Conservation (phyloP, 2,888 invertebrate species). For the Nymphalis urticae region DNA sequence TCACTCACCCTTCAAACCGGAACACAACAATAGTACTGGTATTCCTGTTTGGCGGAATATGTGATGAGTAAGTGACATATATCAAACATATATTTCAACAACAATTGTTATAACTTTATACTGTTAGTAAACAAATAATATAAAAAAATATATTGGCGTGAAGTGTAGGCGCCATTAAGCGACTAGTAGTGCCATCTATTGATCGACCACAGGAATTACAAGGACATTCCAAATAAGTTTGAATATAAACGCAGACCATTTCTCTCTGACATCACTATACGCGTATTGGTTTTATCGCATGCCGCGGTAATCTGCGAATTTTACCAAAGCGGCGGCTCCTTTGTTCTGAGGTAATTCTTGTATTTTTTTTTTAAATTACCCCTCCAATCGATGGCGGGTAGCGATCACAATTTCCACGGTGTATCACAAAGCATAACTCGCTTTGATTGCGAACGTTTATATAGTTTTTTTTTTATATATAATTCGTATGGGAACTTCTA, state of each 20-base stretch:
- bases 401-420: slow-evolving; percentile 73
- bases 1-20: no score
- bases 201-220: no score
- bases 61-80: no score
- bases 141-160: no score
- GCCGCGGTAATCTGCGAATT: slow-evolving; percentile 76
- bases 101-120: no score
- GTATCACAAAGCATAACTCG: slow-evolving; percentile 67
- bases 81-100: no score
- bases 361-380: slow-evolving; percentile 71
- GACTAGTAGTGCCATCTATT: no score
- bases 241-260: slow-evolving; percentile 48
- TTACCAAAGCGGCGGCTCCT: slow-evolving; percentile 68
- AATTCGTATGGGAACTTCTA: slow-evolving; percentile 20
- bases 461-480: slow-evolving; percentile 15
- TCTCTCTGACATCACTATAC: slow-evolving; percentile 51
- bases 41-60: no score
- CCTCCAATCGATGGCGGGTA: slow-evolving; percentile 64
- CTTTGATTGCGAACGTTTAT: slow-evolving; percentile 51
- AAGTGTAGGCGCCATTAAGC: no score
- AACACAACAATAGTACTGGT: no score
- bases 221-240: no score
- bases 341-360: slow-evolving; percentile 55
- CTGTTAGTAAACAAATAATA: no score
- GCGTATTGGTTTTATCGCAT: slow-evolving; percentile 78